phyloP scores from a whole-genome alignment of 2,888 invertebrate genomes.

The Lysandra bellargus region DNA sequence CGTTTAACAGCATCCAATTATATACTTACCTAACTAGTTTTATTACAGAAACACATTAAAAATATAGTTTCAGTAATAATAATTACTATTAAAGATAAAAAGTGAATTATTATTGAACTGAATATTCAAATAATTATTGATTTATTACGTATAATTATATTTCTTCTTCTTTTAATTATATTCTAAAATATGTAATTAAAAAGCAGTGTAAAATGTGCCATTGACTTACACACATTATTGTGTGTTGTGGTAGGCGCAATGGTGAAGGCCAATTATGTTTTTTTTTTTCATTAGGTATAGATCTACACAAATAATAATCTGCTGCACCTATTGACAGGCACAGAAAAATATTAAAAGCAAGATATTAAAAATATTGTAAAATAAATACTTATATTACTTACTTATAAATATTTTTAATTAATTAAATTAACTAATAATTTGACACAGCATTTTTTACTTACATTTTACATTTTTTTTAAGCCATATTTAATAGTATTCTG shows the following conservation, averaged over 20 bases:
- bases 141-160: no score
- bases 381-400: neutral
- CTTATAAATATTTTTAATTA: no score
- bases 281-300: neutral
- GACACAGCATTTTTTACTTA: no score
- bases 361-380: neutral
- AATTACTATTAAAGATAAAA: no score
- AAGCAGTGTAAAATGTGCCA: neutral
- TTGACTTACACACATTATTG: neutral
- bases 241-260: neutral
- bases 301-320: neutral
- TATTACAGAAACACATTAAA: no score
- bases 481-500: neutral
- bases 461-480: neutral
- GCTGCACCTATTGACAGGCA: neutral
- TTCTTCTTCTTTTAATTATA: neutral
- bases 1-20: no score
- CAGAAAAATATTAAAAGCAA: neutral
- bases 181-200: neutral
- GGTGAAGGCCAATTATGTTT: neutral
- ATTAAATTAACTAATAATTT: neutral
- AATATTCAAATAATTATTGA: no score
- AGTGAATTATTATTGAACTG: no score
- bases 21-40: no score
- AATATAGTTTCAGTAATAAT: no score